These are phyloP conservation scores for Tortricodes alternella DNA, from an alignment of 2,888 invertebrate species.

Conservation along the genomic window DNA sequence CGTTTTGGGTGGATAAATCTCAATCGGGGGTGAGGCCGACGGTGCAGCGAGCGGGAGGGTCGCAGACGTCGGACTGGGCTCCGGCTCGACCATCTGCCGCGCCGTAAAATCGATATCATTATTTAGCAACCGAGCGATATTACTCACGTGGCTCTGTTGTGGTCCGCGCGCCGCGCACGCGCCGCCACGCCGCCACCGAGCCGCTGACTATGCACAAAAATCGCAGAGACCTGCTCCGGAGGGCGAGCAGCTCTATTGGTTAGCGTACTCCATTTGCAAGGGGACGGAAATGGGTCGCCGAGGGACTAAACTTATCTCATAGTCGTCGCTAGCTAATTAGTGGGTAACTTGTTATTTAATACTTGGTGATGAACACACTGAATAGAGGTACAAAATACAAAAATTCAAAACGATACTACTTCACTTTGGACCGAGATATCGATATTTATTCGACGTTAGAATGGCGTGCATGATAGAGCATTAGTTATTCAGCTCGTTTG, in stretches of 20 bases:
- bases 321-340: slow-evolving; percentile 21
- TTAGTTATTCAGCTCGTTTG: not conserved
- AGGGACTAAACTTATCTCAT: slow-evolving; percentile 22
- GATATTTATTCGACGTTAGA: not conserved
- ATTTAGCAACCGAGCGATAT: slow-evolving; percentile 68
- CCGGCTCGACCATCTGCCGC: slow-evolving; percentile 76
- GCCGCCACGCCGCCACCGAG: slow-evolving; percentile 27
- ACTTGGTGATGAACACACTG: slow-evolving; percentile 16
- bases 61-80: slow-evolving; percentile 59
- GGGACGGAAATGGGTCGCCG: slow-evolving; percentile 20
- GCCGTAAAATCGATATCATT: slow-evolving; percentile 75
- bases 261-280: slow-evolving; percentile 19
- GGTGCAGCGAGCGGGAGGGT: slow-evolving; percentile 60
- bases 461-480: not conserved
- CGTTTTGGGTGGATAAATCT: slow-evolving; percentile 77
- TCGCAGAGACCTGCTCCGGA: not conserved
- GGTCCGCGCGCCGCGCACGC: slow-evolving; percentile 17
- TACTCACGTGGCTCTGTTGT: slow-evolving; percentile 43
- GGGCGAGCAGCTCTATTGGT: too few relatives aligned
- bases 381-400: not conserved
- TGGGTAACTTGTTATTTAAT: not conserved
- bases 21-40: slow-evolving; percentile 71
- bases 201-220: slow-evolving; percentile 22
- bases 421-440: not conserved
- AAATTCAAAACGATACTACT: not conserved